phyloP scores from a whole-genome alignment of 2,797 vertebrate genomes.

The Ibycter americanus region DNA sequence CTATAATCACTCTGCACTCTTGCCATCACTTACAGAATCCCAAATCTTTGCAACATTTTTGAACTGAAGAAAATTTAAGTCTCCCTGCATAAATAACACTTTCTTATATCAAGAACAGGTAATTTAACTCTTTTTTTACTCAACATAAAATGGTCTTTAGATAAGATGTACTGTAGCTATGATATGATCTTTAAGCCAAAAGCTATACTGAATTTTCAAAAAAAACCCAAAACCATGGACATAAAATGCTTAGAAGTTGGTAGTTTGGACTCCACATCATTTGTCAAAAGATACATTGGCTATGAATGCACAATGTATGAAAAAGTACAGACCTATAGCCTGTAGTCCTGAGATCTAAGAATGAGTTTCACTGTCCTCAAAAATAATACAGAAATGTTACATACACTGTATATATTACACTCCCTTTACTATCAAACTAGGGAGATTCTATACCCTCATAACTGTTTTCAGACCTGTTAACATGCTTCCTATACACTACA shows the following conservation, averaged over 20 bases:
- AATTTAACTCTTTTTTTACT: background rate
- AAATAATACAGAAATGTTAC: background rate
- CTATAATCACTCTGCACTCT: background rate
- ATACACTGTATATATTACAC: background rate
- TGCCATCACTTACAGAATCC: background rate
- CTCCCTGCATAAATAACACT: background rate
- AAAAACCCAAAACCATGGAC: no score
- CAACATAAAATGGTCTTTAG: background rate
- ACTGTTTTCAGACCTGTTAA: background rate
- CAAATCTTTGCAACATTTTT: background rate
- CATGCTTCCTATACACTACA: background rate
- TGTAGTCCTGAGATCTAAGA: background rate
- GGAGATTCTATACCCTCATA: background rate
- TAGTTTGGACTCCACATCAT: background rate
- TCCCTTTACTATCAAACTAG: background rate
- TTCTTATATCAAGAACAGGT: background rate
- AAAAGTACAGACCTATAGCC: background rate
- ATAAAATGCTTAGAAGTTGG: background rate
- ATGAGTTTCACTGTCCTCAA: background rate
- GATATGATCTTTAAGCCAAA: background rate
- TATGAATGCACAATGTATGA: background rate
- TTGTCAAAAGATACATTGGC: background rate
- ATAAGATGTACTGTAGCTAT: background rate
- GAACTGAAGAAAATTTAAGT: background rate
- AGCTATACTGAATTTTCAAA: background rate